Base-by-base conservation (phyloP, 2,888 invertebrate species). In the Leptinotarsa tumamoca region DNA sequence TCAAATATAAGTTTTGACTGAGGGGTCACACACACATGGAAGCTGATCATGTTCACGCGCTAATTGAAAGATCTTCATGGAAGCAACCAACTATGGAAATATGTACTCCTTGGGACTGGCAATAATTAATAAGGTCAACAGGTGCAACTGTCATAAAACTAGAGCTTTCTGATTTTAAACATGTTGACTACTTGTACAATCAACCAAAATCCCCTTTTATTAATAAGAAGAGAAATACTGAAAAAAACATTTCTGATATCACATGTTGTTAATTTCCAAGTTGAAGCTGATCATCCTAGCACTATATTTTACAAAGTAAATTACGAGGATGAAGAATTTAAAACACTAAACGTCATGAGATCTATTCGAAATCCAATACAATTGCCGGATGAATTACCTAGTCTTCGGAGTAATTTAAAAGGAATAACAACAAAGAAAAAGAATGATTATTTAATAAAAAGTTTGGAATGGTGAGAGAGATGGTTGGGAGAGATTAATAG, bases 1-100 rank as follows among this genome's bases (percentile, higher is more conserved):
- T 72, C 23, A 18, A 17, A 13, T 71, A 72, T 21, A 75, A 71
- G 61, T 75, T 72, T 68, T n/a, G 71, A 52, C 63, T 75, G 23
- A 33, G 75, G 17, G 75, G 67, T 23, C 72, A 75, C 69, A 72
- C 72, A 17, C 66, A 75, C 18, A 18, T 18, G 18, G 18, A 18
- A 18, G 18, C 18, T 18, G 18, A 18, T 18, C 18, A 18, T 18
- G 18, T 18, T 18, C 18, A 18, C 18, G 18, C 18, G 18, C 18
- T 18, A 18, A 18, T 18, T 18, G 18, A 18, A 18, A 18, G 18
- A 18, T 18, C 18, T 18, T 18, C 18, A 18, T 18, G 18, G 18
- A 18, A 18, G 18, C 18, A 18, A 18, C 18, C 18, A 18, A 18
- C 18, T 18, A 18, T 18, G 18, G 18, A 18, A 18, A 18, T 18